Evolutionary conservation across 30 jellyfish, hydroid and myxozoan genomes (phyloP).

Genomic region (Hydractinia echinata): DNA sequence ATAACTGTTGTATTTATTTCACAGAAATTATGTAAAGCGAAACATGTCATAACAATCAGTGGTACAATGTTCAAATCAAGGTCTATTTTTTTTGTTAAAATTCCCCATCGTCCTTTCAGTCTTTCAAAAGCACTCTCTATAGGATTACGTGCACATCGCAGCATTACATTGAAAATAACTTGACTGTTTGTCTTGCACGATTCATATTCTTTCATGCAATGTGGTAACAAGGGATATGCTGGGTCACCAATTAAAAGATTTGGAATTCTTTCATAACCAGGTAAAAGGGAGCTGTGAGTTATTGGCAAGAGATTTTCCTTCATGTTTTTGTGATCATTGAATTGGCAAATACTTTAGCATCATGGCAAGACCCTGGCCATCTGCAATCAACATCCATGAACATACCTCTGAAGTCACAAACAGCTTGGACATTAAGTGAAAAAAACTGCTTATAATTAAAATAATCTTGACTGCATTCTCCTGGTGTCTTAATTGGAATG

Average conservation of each 20-base stretch:
- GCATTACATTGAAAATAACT: conserved; percentile 33
- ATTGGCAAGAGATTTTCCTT: conserved; percentile 44
- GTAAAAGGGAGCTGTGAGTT: conserved; percentile 29
- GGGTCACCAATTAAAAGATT: conserved; percentile 63
- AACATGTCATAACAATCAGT: conserved; percentile 29
- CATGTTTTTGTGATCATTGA: conserved; percentile 35
- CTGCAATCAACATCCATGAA: conserved; percentile 74
- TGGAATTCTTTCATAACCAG: conserved; percentile 43
- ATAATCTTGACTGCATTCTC: conserved; percentile 22
- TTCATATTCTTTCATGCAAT: conserved; percentile 32
- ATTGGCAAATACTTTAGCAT: conserved; percentile 59
- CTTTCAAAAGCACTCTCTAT: conserved; percentile 62
- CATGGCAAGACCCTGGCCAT: conserved; percentile 66
- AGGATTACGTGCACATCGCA: conserved; percentile 43
- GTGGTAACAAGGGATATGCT: conserved; percentile 62
- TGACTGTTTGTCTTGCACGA: conserved; percentile 26
- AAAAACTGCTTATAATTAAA: conserved; percentile 42
- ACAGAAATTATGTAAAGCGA: conserved; percentile 49
- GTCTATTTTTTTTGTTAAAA: conserved; percentile 24
- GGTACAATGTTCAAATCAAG: conserved; percentile 33
- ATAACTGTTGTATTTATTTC: not conserved
- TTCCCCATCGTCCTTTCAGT: conserved; percentile 53
- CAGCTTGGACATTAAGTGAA: conserved; percentile 57
- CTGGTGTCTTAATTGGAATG: conserved; percentile 37
- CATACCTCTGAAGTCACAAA: conserved; percentile 57